Conservation (phyloP, 1,140 invertebrate genomes). For the Myzus persicae region DNA sequence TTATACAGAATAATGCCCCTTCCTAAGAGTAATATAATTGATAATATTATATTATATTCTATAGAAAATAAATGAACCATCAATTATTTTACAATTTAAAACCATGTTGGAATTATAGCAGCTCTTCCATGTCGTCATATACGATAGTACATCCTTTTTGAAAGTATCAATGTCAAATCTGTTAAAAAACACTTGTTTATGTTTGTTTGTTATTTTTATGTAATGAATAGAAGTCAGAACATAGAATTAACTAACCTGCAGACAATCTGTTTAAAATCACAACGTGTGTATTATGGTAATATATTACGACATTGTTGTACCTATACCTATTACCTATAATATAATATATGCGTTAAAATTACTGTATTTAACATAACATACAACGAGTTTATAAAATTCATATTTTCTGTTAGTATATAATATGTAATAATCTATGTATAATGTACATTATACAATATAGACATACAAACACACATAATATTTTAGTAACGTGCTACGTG, state of each 20-base stretch:
- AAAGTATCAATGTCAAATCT: background rate
- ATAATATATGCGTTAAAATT: background rate
- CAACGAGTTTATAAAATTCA: background rate
- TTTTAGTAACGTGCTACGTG: background rate
- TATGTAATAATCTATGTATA: too few species aligned
- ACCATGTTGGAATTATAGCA: background rate
- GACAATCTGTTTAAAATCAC: slow-evolving; percentile 3
- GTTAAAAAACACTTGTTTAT: background rate
- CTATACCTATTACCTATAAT: too few species aligned
- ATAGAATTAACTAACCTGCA: background rate
- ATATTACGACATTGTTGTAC: background rate
- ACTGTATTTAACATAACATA: background rate
- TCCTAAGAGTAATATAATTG: background rate
- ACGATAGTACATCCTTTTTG: background rate
- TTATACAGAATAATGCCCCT: background rate
- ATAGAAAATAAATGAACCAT: background rate
- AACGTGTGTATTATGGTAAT: background rate
- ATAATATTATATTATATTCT: background rate
- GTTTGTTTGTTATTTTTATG: background rate
- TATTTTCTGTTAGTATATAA: background rate
- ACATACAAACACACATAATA: background rate
- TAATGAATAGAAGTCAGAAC: background rate
- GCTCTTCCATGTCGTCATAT: background rate
- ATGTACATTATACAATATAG: too few species aligned
- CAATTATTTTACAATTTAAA: background rate